These are phyloP conservation scores for Stratiomys singularior DNA, from an alignment of 2,888 invertebrate species.

Conservation along the genomic window DNA sequence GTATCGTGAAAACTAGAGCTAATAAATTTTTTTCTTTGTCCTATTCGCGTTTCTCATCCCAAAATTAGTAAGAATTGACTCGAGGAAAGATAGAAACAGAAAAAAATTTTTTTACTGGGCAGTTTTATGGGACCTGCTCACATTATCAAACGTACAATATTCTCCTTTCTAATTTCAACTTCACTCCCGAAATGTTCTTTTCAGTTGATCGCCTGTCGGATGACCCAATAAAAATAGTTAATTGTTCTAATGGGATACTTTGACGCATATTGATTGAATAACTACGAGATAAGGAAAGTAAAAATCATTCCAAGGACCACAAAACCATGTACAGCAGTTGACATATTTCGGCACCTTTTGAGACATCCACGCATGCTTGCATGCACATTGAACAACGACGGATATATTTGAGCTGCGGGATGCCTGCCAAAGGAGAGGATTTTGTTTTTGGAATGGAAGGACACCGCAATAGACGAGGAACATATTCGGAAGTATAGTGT, in stretches of 20 bases:
- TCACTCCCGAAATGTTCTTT: not conserved
- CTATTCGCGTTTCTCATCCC: too few species aligned
- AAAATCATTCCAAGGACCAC: not conserved
- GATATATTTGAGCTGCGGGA: not conserved
- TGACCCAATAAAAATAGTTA: conserved; percentile 18
- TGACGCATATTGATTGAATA: conserved; percentile 3
- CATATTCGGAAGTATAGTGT: not conserved
- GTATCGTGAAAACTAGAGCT: too few species aligned
- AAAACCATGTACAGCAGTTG: not conserved
- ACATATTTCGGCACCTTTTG: conserved; percentile 24
- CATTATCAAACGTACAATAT: too few species aligned
- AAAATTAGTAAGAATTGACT: too few species aligned
- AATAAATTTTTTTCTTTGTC: too few species aligned
- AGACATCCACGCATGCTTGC: not conserved
- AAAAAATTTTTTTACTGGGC: too few species aligned
- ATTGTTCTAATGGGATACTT: not conserved
- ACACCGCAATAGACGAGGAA: not conserved
- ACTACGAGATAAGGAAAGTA: not conserved
- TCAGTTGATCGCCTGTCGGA: not conserved
- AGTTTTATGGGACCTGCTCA: too few species aligned
- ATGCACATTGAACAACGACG: not conserved
- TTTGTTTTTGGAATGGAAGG: not conserved
- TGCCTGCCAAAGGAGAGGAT: not conserved
- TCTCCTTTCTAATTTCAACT: too few species aligned
- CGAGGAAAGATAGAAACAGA: too few species aligned